Conservation (phyloP, 1,140 invertebrate species). For the Druon quercuslanigerum region DNA sequence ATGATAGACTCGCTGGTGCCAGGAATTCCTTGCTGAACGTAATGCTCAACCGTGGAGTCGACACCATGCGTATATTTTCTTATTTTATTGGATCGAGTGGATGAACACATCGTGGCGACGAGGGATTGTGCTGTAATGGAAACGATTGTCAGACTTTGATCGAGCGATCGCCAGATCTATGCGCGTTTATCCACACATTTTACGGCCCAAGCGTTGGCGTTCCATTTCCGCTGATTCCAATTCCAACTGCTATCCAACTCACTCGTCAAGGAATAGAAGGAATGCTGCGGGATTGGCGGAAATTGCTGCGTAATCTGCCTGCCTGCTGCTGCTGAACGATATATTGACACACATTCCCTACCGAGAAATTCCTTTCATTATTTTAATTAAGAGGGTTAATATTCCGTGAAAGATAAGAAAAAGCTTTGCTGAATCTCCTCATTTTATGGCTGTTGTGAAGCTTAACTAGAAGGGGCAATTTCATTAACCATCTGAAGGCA, state of each 20-base stretch:
- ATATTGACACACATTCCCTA: neutral
- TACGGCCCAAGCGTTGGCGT: slow-evolving; percentile 1
- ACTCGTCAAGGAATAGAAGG: neutral
- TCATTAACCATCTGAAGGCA: too few species aligned
- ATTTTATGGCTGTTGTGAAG: too few species aligned
- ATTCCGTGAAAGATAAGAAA: too few species aligned
- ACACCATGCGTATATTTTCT: neutral
- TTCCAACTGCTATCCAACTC: neutral
- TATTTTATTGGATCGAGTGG: neutral
- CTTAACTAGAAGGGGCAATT: too few species aligned
- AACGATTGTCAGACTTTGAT: slow-evolving; percentile 16
- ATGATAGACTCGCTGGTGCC: slow-evolving; percentile 17
- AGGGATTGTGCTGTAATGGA: slow-evolving; percentile 1
- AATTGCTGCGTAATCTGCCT: neutral
- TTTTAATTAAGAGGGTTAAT: too few species aligned
- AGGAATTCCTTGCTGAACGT: neutral
- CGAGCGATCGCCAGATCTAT: neutral
- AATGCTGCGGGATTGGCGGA: neutral
- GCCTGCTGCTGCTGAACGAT: neutral
- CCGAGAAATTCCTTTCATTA: neutral
- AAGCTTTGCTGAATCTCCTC: too few species aligned
- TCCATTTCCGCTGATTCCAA: slow-evolving; percentile 5
- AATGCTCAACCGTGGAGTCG: too few species aligned
- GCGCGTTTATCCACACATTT: slow-evolving; percentile 1
- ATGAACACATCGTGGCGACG: neutral